Conservation (phyloP, 37 sponge, comb jelly and placozoan genomes). For the Geodia barretti region DNA sequence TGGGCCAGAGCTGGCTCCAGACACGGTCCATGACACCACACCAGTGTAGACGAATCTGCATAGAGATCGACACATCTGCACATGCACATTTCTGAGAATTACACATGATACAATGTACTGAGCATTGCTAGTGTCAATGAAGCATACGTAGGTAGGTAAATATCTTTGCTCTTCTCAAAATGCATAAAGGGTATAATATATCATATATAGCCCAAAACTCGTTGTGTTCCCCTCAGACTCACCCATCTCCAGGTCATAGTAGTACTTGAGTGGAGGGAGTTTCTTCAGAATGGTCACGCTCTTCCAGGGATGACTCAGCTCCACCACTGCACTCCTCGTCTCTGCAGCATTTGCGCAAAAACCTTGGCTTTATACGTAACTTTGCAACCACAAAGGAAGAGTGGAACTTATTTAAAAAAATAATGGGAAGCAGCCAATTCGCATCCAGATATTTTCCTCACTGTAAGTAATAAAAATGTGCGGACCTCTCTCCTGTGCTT, state of each 20-base stretch:
- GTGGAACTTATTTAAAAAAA: neutral
- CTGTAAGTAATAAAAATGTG: neutral
- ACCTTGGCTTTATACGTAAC: neutral
- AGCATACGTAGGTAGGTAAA: no score
- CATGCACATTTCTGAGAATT: no score
- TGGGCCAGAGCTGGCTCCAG: conserved; percentile 79
- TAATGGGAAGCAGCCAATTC: no score
- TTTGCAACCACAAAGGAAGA: neutral
- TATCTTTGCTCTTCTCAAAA: no score
- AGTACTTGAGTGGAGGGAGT: conserved; percentile 85
- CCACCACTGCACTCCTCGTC: conserved; percentile 32
- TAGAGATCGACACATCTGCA: no score
- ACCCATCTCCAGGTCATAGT: conserved; percentile 83
- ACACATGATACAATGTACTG: no score
- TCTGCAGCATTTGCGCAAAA: conserved; percentile 20
- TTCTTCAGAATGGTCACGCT: conserved; percentile 52
- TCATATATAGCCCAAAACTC: no score
- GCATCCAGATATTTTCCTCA: neutral
- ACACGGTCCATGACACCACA: conserved; percentile 70
- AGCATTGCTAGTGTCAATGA: no score
- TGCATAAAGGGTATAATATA: no score
- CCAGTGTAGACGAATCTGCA: conserved; percentile 39
- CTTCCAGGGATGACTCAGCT: conserved; percentile 70
- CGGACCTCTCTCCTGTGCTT: conserved; percentile 64
- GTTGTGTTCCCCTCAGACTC: no score